Conservation (phyloP, 2,113 vertebrate species). For the Colinus virginianus region DNA sequence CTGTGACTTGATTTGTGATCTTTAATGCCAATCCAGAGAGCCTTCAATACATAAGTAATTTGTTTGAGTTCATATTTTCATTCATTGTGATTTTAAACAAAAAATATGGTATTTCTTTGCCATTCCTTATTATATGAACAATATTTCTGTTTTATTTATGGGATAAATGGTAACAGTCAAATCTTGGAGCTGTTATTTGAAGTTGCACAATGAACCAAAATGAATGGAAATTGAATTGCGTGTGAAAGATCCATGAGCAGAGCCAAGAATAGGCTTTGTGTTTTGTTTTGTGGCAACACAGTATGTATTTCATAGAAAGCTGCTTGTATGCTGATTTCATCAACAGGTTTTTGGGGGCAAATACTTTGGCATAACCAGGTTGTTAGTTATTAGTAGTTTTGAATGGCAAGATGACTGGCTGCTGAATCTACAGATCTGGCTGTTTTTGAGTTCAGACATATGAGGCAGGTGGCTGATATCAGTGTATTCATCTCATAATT, state of each 20-base stretch:
- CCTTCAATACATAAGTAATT: neutral
- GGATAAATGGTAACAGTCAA: neutral
- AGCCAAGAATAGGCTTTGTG: neutral
- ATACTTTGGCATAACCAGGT: neutral
- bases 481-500: accelerated
- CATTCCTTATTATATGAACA: neutral
- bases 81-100: neutral
- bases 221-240: neutral
- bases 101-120: neutral
- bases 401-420: neutral
- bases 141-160: neutral
- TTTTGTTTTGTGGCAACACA: neutral
- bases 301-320: neutral
- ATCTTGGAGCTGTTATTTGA: neutral
- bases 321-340: neutral
- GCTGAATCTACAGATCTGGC: neutral
- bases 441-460: accelerated
- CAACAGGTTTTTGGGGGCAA: accelerated
- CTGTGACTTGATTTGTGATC: neutral
- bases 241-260: neutral
- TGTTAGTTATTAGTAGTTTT: neutral
- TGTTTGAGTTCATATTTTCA: neutral
- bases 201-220: neutral
- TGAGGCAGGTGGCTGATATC: neutral
- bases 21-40: neutral